A percentile compares a stretch with the other conserved stretches of the same genome.
phyloP scores from a whole-genome alignment of 2,888 invertebrate species.

The Eilema sororculum region DNA sequence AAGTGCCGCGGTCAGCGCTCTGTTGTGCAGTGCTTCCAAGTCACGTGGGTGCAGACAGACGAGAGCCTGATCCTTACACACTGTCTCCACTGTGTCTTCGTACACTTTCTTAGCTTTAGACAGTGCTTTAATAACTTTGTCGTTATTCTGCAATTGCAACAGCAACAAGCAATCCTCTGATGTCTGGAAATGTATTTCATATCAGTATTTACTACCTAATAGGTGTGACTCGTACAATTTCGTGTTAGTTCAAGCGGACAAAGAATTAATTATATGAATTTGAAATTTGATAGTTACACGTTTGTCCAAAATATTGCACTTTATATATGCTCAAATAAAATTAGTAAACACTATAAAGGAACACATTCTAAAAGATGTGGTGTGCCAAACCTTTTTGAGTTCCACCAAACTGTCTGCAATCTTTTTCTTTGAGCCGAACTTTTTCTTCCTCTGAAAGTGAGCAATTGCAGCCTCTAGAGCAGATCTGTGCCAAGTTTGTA shows the following conservation, averaged over 20 bases:
- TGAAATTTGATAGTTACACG: too few species aligned
- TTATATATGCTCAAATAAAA: too few species aligned
- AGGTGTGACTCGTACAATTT: too few species aligned
- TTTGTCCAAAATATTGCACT: too few species aligned
- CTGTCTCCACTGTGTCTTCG: slow-evolving; percentile 32
- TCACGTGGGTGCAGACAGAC: slow-evolving; percentile 44
- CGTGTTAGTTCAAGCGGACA: too few species aligned
- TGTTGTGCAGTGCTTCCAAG: slow-evolving; percentile 9
- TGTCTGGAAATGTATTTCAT: slow-evolving; percentile 42
- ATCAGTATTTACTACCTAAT: not conserved
- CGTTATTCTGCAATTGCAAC: slow-evolving; percentile 51
- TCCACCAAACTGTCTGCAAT: slow-evolving; percentile 19
- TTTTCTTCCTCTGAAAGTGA: too few species aligned
- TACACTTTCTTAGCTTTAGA: slow-evolving; percentile 16
- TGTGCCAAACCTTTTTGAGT: slow-evolving; percentile 24
- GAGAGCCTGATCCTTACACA: slow-evolving; percentile 31
- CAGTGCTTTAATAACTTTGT: slow-evolving; percentile 45
- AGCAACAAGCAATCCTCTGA: slow-evolving; percentile 41
- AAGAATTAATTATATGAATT: too few species aligned
- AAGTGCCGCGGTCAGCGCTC: not conserved
- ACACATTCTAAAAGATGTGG: not conserved
- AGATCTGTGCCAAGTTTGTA: slow-evolving; percentile 26
- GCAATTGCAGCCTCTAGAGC: slow-evolving; percentile 21
- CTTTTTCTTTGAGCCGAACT: too few species aligned
- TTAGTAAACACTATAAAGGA: too few species aligned